Evolutionary conservation across 2,797 vertebrate genomes (phyloP).

Genomic region (Monodelphis domestica): DNA sequence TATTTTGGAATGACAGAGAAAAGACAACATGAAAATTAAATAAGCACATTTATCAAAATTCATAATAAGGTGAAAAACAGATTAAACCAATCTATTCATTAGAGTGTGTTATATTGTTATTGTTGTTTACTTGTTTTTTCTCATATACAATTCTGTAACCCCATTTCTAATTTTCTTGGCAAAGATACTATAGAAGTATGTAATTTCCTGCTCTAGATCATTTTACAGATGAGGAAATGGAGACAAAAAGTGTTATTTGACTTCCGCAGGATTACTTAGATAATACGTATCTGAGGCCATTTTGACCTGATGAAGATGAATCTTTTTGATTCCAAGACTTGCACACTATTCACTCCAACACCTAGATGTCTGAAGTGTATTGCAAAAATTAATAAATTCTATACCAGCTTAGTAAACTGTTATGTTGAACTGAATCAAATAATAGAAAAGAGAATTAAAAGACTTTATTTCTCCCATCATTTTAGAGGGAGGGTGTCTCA

Average conservation of each 20-base stretch:
- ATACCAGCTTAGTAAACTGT: neutral
- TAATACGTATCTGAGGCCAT: no score
- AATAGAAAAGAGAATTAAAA: neutral
- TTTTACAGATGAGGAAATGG: no score
- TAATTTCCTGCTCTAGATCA: no score
- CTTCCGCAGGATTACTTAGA: no score
- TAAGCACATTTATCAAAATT: neutral
- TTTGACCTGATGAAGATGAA: no score
- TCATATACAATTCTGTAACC: no score
- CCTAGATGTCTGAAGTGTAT: neutral
- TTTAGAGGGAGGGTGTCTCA: neutral
- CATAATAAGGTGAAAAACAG: neutral
- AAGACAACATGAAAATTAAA: neutral
- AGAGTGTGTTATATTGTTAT: neutral
- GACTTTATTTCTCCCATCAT: neutral
- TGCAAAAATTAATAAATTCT: constrained; percentile 11
- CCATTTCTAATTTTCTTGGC: no score
- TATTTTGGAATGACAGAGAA: neutral
- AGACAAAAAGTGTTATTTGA: no score
- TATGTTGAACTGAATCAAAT: neutral
- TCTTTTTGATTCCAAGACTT: no score
- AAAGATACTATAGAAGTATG: no score
- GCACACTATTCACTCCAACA: no score
- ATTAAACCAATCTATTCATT: neutral
- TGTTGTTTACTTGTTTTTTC: no score